A percentile compares a stretch with the other conserved stretches of the same genome.
These are phyloP conservation scores for Percina caprodes DNA, from an alignment of 2,113 vertebrate species.

Conservation along the genomic window DNA sequence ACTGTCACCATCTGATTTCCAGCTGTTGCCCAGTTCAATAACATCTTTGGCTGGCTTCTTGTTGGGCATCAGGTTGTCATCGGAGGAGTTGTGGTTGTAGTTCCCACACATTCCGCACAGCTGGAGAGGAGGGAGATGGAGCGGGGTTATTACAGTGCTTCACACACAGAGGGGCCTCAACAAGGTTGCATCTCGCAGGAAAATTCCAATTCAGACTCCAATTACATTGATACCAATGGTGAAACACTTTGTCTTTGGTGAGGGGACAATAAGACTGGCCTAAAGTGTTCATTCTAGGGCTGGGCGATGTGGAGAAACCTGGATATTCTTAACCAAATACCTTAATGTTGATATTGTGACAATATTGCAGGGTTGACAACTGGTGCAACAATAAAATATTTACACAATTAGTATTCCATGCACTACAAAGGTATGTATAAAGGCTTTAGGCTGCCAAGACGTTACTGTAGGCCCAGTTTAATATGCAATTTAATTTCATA, in stretches of 20 bases:
- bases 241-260: not conserved
- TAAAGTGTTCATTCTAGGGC: slow-evolving; percentile 64
- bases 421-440: no score
- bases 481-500: no score
- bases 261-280: not conserved
- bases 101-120: slow-evolving; percentile 90
- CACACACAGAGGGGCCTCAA: not conserved
- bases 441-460: no score
- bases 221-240: not conserved
- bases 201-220: not conserved
- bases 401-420: no score
- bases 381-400: no score
- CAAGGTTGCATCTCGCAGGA: not conserved
- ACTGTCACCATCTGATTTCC: slow-evolving; percentile 84
- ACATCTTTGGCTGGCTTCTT: slow-evolving; percentile 79
- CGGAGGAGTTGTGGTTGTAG: slow-evolving; percentile 83
- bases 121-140: slow-evolving; percentile 60
- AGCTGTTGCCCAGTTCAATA: slow-evolving; percentile 86
- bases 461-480: no score
- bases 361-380: no score
- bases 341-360: no score
- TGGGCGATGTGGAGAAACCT: no score
- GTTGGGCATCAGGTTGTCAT: slow-evolving; percentile 86
- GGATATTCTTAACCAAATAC: no score
- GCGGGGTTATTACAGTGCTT: not conserved